phyloP scores from a whole-genome alignment of 2,113 vertebrate genomes.

The Lepus europaeus region DNA sequence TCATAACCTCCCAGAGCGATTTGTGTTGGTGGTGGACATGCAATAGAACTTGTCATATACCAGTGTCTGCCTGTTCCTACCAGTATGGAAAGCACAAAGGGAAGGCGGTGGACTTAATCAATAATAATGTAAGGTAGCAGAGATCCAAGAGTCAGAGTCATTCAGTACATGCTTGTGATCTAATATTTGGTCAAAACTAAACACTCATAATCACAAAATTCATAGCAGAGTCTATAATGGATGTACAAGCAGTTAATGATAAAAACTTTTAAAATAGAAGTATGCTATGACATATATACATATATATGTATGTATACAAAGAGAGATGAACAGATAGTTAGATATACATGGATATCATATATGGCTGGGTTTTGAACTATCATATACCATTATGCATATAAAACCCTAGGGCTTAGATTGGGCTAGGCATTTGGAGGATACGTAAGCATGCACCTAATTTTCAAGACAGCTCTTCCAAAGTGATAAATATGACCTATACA shows the following conservation, averaged over 20 bases:
- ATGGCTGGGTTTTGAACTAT: too few relatives aligned
- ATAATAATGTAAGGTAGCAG: background rate
- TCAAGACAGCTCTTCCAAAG: background rate
- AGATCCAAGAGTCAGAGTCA: background rate
- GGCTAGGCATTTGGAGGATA: background rate
- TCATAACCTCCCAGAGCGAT: background rate
- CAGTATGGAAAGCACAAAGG: background rate
- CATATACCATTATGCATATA: background rate
- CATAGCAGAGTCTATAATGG: background rate
- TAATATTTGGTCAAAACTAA: background rate
- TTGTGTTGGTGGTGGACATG: background rate
- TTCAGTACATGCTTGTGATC: background rate
- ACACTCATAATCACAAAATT: background rate
- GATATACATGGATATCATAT: too few relatives aligned
- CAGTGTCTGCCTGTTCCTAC: background rate
- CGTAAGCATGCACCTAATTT: background rate
- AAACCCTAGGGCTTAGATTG: background rate
- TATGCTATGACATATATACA: background rate
- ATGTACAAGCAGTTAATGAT: background rate
- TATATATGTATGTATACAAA: background rate
- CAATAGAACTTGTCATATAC: background rate
- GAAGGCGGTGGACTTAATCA: rapidly evolving
- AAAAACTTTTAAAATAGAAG: background rate
- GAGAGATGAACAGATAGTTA: too few relatives aligned
- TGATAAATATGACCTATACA: background rate